Evolutionary conservation across 2,888 invertebrate species (phyloP).

Genomic region (Campoplex nolae): DNA sequence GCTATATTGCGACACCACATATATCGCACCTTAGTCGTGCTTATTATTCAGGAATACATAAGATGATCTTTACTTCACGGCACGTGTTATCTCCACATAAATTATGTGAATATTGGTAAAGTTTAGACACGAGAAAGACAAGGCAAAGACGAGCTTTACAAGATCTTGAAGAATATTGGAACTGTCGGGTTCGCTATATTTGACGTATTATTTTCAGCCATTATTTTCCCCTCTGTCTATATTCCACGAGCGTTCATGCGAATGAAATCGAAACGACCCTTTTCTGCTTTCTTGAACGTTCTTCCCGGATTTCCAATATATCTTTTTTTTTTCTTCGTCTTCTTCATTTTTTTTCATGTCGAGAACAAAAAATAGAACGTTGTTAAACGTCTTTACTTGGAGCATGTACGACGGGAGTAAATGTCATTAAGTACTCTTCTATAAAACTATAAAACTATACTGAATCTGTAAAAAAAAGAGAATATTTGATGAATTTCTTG

Average conservation of each 20-base stretch:
- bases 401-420: not conserved
- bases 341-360: not conserved
- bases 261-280: constrained; percentile 1
- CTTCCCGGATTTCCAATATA: constrained; percentile 8
- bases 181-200: constrained; percentile 76
- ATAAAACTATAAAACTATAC: not conserved
- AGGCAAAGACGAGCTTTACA: constrained; percentile 4
- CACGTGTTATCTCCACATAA: constrained; percentile 7
- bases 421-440: not conserved
- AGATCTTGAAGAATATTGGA: constrained; percentile 69
- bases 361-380: constrained; percentile 15
- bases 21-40: not conserved
- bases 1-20: not conserved
- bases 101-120: constrained; percentile 22
- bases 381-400: not conserved
- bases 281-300: constrained; percentile 2
- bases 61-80: not conserved
- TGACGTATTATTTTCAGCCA: constrained; percentile 78
- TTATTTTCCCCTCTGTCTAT: constrained; percentile 67
- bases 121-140: constrained; percentile 26
- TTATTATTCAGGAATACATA: constrained; percentile 34
- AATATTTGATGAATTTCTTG: not conserved
- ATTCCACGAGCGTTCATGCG: constrained; percentile 16
- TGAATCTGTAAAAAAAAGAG: not conserved
- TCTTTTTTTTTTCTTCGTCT: not conserved